Evolutionary conservation across 2,797 vertebrate species (phyloP).

Genomic region (Poecilia wingei): DNA sequence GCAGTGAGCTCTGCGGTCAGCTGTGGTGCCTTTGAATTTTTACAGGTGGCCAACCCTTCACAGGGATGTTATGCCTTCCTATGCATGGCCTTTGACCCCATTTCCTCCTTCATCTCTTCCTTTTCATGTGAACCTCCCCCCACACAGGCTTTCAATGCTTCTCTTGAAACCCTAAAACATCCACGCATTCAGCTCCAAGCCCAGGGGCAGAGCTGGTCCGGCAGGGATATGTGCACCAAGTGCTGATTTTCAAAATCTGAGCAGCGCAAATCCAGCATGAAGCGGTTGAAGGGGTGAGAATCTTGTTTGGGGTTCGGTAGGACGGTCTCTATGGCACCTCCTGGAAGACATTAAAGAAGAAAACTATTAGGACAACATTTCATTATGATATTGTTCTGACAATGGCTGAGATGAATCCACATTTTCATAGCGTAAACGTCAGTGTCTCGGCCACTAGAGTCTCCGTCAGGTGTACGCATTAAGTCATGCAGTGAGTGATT

Average conservation of each 20-base stretch:
- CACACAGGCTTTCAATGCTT: not conserved
- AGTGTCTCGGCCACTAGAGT: not conserved
- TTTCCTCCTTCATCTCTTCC: not conserved
- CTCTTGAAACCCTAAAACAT: not conserved
- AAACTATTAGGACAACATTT: not conserved
- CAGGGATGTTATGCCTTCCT: conserved; percentile 7
- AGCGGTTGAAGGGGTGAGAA: not conserved
- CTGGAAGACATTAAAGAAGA: not conserved
- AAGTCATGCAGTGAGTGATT: not conserved
- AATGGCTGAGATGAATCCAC: not conserved
- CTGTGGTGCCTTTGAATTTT: not conserved
- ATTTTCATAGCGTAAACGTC: not conserved
- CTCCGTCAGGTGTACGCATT: not conserved
- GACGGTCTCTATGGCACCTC: not conserved
- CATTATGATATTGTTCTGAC: not conserved
- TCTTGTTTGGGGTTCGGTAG: too few relatives aligned
- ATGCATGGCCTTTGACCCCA: conserved; percentile 52
- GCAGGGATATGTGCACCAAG: not conserved
- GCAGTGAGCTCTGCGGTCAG: conserved; percentile 14
- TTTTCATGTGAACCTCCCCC: not conserved
- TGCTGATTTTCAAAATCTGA: not conserved
- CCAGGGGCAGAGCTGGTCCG: not conserved
- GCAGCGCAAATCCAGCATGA: not conserved
- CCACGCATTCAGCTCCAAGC: not conserved
- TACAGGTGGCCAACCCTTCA: not conserved